Evolutionary conservation across 2,797 vertebrate genomes (phyloP).

Genomic region (Nyctibius grandis): DNA sequence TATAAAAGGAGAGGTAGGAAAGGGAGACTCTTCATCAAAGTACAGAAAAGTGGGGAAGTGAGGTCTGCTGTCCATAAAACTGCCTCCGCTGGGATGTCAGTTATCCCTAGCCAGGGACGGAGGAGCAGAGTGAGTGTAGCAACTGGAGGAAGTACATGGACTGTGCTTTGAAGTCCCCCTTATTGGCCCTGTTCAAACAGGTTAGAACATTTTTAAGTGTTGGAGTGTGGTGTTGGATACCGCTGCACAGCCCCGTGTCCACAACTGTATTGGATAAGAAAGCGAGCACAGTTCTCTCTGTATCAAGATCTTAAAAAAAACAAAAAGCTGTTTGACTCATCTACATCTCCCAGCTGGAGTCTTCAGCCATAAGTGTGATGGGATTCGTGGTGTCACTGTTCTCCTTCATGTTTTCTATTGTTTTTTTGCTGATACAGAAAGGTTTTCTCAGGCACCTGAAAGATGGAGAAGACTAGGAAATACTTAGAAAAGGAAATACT

Average conservation of each 20-base stretch:
- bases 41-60: not conserved
- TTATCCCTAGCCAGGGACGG: not conserved
- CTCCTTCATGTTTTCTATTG: not conserved
- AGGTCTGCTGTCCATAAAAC: not conserved
- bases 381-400: not conserved
- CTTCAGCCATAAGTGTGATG: not conserved
- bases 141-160: not conserved
- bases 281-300: rapidly evolving
- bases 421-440: not conserved
- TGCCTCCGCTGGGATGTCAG: rapidly evolving
- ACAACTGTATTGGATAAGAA: rapidly evolving
- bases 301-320: not conserved
- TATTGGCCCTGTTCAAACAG: rapidly evolving
- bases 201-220: not conserved
- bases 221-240: not conserved
- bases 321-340: not conserved
- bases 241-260: no score
- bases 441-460: not conserved
- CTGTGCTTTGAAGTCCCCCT: not conserved
- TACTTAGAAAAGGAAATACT: not conserved
- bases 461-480: not conserved
- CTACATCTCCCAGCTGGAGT: not conserved
- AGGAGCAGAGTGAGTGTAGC: not conserved
- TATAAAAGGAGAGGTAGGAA: not conserved
- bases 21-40: not conserved